Evolutionary conservation across 2,113 vertebrate genomes (phyloP), one percentile per base, ranked within the genome.

Genomic region (Scomber colias): DNA sequence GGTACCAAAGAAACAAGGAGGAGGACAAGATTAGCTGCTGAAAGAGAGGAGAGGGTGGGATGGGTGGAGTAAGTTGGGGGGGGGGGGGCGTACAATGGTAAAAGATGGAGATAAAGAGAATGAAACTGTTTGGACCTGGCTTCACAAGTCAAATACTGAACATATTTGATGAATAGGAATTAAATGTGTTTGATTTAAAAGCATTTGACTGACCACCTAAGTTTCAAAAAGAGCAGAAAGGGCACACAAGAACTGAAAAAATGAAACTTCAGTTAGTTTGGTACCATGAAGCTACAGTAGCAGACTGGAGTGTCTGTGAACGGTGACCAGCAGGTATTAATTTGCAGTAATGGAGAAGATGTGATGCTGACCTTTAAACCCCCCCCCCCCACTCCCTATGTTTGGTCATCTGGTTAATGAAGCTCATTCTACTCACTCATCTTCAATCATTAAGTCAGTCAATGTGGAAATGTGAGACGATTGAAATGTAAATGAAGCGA

Each of bases 21-120:
- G 80, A 30, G 69, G 85, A 77, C 27, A 16, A 82, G 75, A 85
- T 89, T 86, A 86, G 81, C 55, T 51, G 57, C 54, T 63, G 57
- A 77, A 81, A 50, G 74, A 56, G 59, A 64, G 21, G 49, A 51
- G 63, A 48, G 53, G 76, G 63, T 73, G 68, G 73, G 7, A 59
- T 31, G 0, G 17, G 21, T 17, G 3, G 15, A 15, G 54, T 4
- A 12, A 1, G 57, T 21, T 16, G 17, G 21, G 0, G 27, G 48
- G 66, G 50, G 11, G 69, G 40, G 40, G 17, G n/a, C 27, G n/a
- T n/a, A 7, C 9, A n/a, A 17, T 30, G 40, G 30, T n/a, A 30
- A 63, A 78, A 67, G 31, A 68, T 35, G 16, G 40, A 54, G 24
- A 45, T 45, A 40, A 44, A 66, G 10, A 31, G 17, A 24, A 31